These are phyloP conservation scores for Saturnia pavonia DNA, from an alignment of 2,888 invertebrate species.

Conservation along the genomic window DNA sequence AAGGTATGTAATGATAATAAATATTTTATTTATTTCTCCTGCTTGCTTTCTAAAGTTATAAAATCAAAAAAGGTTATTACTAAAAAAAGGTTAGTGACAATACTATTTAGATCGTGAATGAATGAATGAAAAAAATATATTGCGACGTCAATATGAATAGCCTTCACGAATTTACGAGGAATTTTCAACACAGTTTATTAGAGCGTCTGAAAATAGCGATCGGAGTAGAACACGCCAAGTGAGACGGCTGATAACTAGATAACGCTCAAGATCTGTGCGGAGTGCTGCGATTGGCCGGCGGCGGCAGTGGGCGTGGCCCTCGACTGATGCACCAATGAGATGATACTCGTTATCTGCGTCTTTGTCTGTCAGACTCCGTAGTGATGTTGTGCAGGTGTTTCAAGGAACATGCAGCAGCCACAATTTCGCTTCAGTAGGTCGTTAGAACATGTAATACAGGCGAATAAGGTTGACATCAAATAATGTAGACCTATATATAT, in stretches of 20 bases:
- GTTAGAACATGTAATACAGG: background rate
- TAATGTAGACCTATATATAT: background rate
- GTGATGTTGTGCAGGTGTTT: conserved; percentile 52
- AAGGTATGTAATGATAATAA: background rate
- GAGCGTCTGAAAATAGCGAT: conserved; percentile 67
- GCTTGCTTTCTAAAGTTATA: background rate
- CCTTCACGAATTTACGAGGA: background rate
- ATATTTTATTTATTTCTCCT: background rate
- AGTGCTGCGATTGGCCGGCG: conserved; percentile 64
- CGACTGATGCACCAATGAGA: conserved; percentile 83
- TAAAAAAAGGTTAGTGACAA: background rate
- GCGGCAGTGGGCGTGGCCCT: conserved; percentile 69
- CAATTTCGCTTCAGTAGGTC: background rate
- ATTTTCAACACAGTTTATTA: conserved; percentile 27
- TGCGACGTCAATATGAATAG: conserved; percentile 23
- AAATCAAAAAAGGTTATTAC: background rate
- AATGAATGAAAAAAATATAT: conserved; percentile 28
- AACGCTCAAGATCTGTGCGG: conserved; percentile 82
- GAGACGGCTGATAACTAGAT: conserved; percentile 81
- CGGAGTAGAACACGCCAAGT: conserved; percentile 59
- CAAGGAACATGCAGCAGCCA: conserved; percentile 26
- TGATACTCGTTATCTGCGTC: conserved; percentile 79
- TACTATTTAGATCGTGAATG: background rate
- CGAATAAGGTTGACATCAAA: background rate
- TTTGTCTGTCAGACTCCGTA: conserved; percentile 81